phyloP scores from a whole-genome alignment of 2,888 invertebrate species.

The Xylophagus ater region DNA sequence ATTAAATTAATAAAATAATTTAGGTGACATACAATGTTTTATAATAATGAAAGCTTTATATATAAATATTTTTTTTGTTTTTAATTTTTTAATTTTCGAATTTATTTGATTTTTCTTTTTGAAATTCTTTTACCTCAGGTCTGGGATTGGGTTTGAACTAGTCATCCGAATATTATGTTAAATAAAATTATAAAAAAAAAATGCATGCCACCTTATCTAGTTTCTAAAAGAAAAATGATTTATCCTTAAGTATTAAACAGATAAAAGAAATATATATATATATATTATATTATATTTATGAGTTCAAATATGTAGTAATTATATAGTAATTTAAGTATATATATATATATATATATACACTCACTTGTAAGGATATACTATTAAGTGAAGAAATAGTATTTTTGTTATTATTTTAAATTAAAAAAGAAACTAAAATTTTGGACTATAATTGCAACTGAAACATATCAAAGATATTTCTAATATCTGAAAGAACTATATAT shows the following conservation, averaged over 20 bases:
- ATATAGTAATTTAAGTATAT: constrained; percentile 7
- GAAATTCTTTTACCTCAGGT: constrained; percentile 12
- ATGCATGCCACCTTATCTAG: no score
- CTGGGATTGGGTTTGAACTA: constrained; percentile 11
- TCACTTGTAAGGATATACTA: no score
- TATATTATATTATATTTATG: no score
- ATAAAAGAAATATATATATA: no score
- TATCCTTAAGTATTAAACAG: no score
- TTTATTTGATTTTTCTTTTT: constrained; percentile 8
- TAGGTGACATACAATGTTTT: constrained; percentile 14
- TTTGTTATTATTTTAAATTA: no score
- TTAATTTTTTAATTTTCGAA: not conserved
- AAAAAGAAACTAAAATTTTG: constrained; percentile 8
- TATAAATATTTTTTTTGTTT: not conserved
- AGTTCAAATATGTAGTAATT: no score
- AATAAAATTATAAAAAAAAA: no score
- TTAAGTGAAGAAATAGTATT: no score
- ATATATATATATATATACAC: no score
- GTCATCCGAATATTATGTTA: constrained; percentile 4
- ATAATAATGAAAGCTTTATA: constrained; percentile 10
- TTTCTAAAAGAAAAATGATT: no score
- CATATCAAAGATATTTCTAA: constrained; percentile 15
- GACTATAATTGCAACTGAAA: constrained; percentile 16
- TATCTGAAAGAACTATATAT: constrained; percentile 27
- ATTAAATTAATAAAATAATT: constrained; percentile 12